A percentile compares a stretch with the other conserved stretches of the same genome.
Conservation (phyloP, 2,113 vertebrate genomes). For the Noturus placidus region DNA sequence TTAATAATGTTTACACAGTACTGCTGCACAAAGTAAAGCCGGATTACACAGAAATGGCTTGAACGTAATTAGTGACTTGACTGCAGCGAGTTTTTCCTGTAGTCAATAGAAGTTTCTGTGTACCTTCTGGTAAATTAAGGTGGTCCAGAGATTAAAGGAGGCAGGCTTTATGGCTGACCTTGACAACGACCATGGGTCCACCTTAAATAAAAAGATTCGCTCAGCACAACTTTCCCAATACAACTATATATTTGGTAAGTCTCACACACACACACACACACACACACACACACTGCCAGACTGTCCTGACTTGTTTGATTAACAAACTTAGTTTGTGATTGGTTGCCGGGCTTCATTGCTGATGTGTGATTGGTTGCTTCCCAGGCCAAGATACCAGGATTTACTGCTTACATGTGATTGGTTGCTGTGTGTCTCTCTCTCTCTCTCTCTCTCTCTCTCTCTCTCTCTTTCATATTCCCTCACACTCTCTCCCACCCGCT, state of each 20-base stretch:
- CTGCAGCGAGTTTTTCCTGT: background rate
- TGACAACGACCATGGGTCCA: slow-evolving; percentile 71
- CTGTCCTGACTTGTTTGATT: background rate
- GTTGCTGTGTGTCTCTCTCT: background rate
- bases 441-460: no score
- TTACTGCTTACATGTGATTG: background rate
- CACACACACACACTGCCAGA: background rate
- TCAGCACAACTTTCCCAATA: slow-evolving; percentile 84
- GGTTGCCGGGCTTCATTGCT: background rate
- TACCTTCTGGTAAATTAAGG: slow-evolving; percentile 64
- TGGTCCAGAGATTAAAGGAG: slow-evolving; percentile 69
- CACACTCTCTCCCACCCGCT: no score
- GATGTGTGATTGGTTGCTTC: background rate
- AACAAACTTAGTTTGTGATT: background rate
- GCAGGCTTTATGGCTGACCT: slow-evolving; percentile 77
- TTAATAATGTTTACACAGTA: background rate
- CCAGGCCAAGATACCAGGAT: no score
- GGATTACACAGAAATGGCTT: background rate
- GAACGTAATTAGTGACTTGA: background rate
- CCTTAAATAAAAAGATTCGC: slow-evolving; percentile 85
- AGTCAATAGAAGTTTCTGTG: no score
- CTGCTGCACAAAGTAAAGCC: background rate
- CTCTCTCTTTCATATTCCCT: no score
- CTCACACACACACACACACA: background rate
- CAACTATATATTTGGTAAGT: slow-evolving; percentile 90